Evolutionary conservation across 2,113 vertebrate genomes (phyloP).

Genomic region (Forbesichthys agassizii): DNA sequence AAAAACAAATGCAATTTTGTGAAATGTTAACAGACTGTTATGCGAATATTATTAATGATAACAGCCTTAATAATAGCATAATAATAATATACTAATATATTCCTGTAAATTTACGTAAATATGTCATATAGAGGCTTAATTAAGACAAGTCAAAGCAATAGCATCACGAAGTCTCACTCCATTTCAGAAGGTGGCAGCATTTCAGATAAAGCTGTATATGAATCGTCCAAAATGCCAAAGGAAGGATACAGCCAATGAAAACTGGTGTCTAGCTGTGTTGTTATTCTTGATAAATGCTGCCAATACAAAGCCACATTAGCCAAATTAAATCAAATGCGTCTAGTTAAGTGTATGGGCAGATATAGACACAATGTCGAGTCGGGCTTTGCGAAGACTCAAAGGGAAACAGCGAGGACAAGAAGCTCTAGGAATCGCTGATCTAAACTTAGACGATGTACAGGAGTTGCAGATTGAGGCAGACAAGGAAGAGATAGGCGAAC

Average conservation of each 20-base stretch:
- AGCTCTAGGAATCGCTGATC: conserved; percentile 72
- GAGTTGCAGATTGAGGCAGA: conserved; percentile 49
- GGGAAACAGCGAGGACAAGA: conserved; percentile 90
- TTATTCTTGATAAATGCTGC: too few species aligned
- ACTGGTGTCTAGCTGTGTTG: not conserved
- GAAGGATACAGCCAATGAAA: conserved; percentile 7
- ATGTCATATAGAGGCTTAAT: too few species aligned
- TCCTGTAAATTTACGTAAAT: too few species aligned
- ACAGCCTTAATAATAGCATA: too few species aligned
- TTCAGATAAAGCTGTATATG: conserved; percentile 2
- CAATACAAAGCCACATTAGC: not conserved
- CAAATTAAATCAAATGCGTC: not conserved
- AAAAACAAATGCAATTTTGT: too few species aligned
- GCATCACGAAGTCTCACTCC: not conserved
- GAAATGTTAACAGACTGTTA: too few species aligned
- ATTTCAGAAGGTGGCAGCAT: not conserved
- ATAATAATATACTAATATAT: too few species aligned
- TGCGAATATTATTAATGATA: too few species aligned
- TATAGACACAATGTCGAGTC: conserved; percentile 82
- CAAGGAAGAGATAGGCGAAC: conserved; percentile 22
- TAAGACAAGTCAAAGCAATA: too few species aligned
- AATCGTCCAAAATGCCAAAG: not conserved
- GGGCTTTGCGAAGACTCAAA: conserved; percentile 85
- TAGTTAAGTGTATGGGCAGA: not conserved
- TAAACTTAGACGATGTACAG: conserved; percentile 56